Conservation (phyloP, 2,797 vertebrate species). For the Lophius americanus region DNA sequence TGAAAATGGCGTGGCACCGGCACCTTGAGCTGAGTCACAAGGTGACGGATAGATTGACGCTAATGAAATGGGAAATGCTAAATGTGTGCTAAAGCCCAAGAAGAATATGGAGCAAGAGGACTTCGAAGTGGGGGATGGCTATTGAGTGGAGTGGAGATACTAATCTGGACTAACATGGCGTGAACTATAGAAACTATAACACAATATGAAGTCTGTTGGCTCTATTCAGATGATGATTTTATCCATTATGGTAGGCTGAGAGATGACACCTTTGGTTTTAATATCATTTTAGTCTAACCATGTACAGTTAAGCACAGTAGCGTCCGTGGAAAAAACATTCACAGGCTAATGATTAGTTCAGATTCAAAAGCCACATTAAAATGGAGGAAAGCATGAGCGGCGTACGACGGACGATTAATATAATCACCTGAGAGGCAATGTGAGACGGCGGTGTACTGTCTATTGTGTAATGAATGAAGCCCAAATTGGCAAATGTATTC, state of each 20-base stretch:
- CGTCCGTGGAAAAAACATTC: background rate
- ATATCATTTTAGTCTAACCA: constrained; percentile 4
- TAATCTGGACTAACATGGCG: constrained; percentile 74
- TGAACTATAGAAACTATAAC: constrained; percentile 76
- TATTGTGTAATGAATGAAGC: background rate
- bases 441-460: background rate
- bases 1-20: constrained; percentile 47
- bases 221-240: constrained; percentile 52
- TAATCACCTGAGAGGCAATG: background rate
- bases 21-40: constrained; percentile 59
- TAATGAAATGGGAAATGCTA: constrained; percentile 77
- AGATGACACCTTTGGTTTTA: constrained; percentile 19
- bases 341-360: background rate
- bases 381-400: background rate
- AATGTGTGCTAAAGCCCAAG: constrained; percentile 75
- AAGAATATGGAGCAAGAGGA: constrained; percentile 64
- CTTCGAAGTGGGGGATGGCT: constrained; percentile 61
- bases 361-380: background rate
- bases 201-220: constrained; percentile 59
- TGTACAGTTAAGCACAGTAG: background rate
- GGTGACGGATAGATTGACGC: constrained; percentile 74
- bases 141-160: constrained; percentile 37
- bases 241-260: constrained; percentile 42
- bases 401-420: background rate
- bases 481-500: constrained; percentile 2